Conservation (phyloP, 1,140 invertebrate genomes). For the Brachionus rotundiformis region DNA sequence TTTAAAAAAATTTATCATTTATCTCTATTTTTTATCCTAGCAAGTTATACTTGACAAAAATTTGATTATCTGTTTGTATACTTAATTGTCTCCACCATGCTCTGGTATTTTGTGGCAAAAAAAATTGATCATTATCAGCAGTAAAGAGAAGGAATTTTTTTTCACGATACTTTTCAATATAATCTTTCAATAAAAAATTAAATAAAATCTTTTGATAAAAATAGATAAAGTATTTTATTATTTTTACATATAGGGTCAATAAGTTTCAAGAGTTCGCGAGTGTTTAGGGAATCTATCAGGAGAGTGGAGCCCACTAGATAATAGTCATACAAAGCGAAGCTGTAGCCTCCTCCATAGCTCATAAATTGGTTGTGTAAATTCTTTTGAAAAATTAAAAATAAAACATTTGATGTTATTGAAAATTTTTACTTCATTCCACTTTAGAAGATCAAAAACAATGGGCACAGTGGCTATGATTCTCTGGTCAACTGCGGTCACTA, state of each 20-base stretch:
- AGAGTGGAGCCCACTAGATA: neutral
- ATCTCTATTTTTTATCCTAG: no score
- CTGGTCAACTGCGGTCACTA: slow-evolving; percentile 42
- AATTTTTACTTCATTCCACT: slow-evolving; percentile 6
- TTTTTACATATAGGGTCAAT: slow-evolving; percentile 7
- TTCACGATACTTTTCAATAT: slow-evolving; percentile 7
- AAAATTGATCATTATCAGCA: slow-evolving; percentile 5
- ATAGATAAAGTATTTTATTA: neutral
- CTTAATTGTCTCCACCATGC: slow-evolving; percentile 10
- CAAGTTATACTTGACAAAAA: slow-evolving; percentile 6
- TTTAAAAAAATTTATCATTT: neutral
- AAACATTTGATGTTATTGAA: neutral
- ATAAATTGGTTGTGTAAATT: neutral
- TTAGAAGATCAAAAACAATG: slow-evolving; percentile 45
- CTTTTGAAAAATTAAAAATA: neutral
- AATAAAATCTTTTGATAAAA: neutral
- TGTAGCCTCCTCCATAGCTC: neutral
- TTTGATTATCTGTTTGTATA: neutral
- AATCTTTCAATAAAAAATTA: neutral
- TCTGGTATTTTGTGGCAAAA: slow-evolving; percentile 11
- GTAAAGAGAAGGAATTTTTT: slow-evolving; percentile 8
- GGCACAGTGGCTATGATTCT: slow-evolving; percentile 25
- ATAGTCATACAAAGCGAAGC: neutral
- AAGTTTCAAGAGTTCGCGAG: neutral
- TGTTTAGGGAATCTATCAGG: neutral